These are phyloP conservation scores for Cerastis rubricosa DNA, from an alignment of 2,888 invertebrate genomes.

Conservation along the genomic window DNA sequence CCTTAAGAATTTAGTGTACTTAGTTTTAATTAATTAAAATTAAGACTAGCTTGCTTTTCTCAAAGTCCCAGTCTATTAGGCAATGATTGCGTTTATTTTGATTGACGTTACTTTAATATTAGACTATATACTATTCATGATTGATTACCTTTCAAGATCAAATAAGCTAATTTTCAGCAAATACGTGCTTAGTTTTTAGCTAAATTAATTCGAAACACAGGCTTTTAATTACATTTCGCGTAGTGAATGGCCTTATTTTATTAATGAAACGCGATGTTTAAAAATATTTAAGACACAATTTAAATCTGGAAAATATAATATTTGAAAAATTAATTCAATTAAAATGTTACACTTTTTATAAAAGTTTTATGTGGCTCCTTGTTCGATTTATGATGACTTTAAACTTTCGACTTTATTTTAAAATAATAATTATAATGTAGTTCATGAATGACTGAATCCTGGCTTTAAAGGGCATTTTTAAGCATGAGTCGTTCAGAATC, in stretches of 20 bases:
- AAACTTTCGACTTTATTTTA: background rate
- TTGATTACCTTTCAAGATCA: constrained; percentile 52
- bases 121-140: constrained; percentile 38
- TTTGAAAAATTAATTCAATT: background rate
- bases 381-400: background rate
- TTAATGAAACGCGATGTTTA: constrained; percentile 4
- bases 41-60: constrained; percentile 1
- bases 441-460: background rate
- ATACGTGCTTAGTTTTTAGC: constrained; percentile 19
- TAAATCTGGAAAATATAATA: background rate
- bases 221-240: constrained; percentile 9
- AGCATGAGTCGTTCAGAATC: background rate
- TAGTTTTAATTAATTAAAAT: constrained; percentile 15
- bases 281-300: background rate
- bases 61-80: constrained; percentile 18
- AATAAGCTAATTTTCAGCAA: constrained; percentile 25
- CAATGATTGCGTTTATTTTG: constrained; percentile 29
- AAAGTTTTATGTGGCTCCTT: background rate
- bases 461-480: background rate
- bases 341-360: background rate
- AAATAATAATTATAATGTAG: background rate
- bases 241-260: constrained; percentile 4
- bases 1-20: background rate
- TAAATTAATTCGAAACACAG: constrained; percentile 27
- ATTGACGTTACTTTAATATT: constrained; percentile 31